Conservation (phyloP, 2,797 vertebrate genomes). For the Anas acuta region DNA sequence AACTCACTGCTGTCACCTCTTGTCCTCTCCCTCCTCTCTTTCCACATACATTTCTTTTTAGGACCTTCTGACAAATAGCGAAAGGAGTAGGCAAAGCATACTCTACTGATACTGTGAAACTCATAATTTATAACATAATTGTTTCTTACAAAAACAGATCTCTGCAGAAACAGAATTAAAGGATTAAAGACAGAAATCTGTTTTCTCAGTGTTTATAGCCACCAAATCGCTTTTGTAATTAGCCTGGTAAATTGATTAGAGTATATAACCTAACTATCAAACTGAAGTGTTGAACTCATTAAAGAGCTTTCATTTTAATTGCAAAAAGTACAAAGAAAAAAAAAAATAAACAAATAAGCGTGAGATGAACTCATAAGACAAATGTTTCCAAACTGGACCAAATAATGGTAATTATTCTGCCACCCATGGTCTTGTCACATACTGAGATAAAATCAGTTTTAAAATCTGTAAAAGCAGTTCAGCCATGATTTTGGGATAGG, state of each 20-base stretch:
- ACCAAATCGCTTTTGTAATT: not conserved
- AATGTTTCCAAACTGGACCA: slow-evolving; percentile 17
- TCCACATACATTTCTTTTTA: not conserved
- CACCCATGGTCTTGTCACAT: not conserved
- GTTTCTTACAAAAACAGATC: not conserved
- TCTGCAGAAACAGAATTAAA: not conserved
- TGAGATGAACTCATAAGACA: not conserved
- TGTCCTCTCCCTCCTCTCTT: not conserved
- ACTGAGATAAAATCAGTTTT: slow-evolving; percentile 2
- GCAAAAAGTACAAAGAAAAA: not conserved
- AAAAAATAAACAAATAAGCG: not conserved
- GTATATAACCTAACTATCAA: not conserved
- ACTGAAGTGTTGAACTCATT: slow-evolving; percentile 14
- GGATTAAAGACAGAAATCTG: not conserved
- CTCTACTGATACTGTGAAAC: not conserved
- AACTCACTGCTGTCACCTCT: not conserved
- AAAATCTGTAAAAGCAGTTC: not conserved
- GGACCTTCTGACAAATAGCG: not conserved
- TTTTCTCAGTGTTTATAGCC: not conserved
- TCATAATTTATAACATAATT: not conserved
- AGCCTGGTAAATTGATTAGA: not conserved
- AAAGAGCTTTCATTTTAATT: slow-evolving; percentile 21
- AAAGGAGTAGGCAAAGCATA: not conserved
- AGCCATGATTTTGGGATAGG: not conserved
- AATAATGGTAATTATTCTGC: slow-evolving; percentile 12